Percentiles rank a stretch among this genome's conserved stretches.
These are phyloP conservation scores for Channa argus DNA, from an alignment of 2,113 vertebrate genomes.

Conservation along the genomic window DNA sequence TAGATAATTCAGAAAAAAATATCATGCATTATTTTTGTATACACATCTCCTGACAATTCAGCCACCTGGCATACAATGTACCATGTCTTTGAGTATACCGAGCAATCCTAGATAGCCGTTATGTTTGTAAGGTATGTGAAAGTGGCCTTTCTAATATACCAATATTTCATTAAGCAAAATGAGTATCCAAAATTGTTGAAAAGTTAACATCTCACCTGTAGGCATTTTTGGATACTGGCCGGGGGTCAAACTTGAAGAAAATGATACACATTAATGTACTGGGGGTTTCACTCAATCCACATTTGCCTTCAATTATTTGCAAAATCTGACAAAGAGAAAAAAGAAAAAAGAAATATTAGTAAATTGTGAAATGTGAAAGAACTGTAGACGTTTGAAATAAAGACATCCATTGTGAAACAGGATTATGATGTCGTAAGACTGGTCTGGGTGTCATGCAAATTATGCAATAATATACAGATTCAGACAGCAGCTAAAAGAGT, in stretches of 20 bases:
- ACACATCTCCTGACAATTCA: too few relatives aligned
- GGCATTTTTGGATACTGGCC: conserved; percentile 94
- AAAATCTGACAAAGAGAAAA: conserved; percentile 74
- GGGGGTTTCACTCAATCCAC: conserved; percentile 50
- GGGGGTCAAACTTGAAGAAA: conserved; percentile 97
- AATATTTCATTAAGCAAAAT: too few relatives aligned
- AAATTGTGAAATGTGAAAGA: not conserved
- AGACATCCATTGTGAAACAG: not conserved
- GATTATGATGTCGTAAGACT: not conserved
- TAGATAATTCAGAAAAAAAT: conserved; percentile 1
- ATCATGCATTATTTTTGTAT: too few relatives aligned
- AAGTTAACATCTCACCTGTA: conserved; percentile 87
- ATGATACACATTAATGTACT: conserved; percentile 94
- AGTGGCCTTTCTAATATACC: not conserved
- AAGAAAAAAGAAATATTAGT: not conserved
- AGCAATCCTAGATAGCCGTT: not conserved
- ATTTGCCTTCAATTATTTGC: conserved; percentile 64
- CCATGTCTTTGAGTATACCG: not conserved
- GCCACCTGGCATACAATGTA: too few relatives aligned
- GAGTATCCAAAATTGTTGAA: too few relatives aligned
- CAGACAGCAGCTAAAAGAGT: too few relatives aligned
- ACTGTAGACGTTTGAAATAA: not conserved
- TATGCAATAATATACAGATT: not conserved
- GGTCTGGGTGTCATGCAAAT: not conserved
- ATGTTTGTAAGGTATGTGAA: not conserved